phyloP scores from a whole-genome alignment of 2,113 vertebrate species.

The Corvus moneduloides region DNA sequence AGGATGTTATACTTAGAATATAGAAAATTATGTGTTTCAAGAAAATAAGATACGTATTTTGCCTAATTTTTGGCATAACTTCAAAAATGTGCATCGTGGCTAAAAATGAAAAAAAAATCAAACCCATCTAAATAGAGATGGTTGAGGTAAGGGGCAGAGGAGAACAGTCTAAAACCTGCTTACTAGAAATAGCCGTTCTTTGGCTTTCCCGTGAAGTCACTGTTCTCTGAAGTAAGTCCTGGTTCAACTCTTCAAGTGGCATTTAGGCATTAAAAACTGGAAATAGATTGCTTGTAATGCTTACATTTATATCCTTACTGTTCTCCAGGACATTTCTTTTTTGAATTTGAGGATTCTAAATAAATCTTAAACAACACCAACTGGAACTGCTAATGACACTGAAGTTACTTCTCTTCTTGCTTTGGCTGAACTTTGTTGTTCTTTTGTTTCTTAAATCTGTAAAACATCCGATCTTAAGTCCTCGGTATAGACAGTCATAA shows the following conservation, averaged over 20 bases:
- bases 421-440: background rate
- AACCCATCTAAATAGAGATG: background rate
- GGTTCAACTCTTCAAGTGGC: background rate
- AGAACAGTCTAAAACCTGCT: background rate
- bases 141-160: background rate
- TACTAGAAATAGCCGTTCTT: background rate
- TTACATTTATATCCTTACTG: background rate
- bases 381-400: background rate
- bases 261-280: background rate
- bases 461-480: background rate
- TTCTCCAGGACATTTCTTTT: background rate
- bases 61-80: background rate
- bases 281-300: background rate
- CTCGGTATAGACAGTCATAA: background rate
- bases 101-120: background rate
- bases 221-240: background rate
- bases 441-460: background rate
- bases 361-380: background rate
- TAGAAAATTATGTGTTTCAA: background rate
- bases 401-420: background rate
- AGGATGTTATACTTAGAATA: background rate
- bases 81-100: background rate
- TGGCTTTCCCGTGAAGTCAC: background rate
- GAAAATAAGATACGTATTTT: background rate
- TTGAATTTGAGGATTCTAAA: background rate